A percentile compares a stretch with the other conserved stretches of the same genome.
Conservation (phyloP, 2,113 vertebrate species). For the Dinomys branickii region DNA sequence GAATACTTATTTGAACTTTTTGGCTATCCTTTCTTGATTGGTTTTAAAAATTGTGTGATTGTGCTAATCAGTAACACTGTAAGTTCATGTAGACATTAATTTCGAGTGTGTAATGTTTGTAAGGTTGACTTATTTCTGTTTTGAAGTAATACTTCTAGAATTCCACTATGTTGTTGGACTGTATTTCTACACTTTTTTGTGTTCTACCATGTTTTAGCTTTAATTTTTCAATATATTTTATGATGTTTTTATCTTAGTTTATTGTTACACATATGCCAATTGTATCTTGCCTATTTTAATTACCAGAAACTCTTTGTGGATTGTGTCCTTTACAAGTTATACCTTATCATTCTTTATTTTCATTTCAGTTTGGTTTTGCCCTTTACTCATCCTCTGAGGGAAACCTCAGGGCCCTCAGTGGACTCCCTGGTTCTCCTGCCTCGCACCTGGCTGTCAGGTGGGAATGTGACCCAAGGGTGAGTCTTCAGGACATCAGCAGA, state of each 20-base stretch:
- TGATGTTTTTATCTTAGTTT: not conserved
- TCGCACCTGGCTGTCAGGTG: too few species aligned
- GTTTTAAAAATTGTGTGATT: not conserved
- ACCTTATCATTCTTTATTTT: not conserved
- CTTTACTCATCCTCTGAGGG: not conserved
- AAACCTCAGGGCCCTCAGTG: not conserved
- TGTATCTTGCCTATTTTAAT: not conserved
- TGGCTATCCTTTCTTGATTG: not conserved
- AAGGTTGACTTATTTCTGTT: not conserved
- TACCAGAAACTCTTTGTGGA: not conserved
- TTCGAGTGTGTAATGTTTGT: not conserved
- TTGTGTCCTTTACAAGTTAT: not conserved
- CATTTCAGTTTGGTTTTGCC: not conserved
- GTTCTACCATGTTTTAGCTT: not conserved
- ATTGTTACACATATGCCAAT: not conserved
- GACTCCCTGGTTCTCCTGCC: not conserved
- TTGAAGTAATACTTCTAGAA: slow-evolving; percentile 11
- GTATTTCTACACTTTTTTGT: not conserved
- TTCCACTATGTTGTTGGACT: not conserved
- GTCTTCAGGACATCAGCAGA: not conserved
- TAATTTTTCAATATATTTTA: not conserved
- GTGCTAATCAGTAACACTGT: not conserved
- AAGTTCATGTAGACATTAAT: not conserved
- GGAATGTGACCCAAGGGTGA: too few species aligned
- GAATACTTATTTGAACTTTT: not conserved